phyloP scores from a whole-genome alignment of 1,140 invertebrate genomes.

The Drosophila parvula region DNA sequence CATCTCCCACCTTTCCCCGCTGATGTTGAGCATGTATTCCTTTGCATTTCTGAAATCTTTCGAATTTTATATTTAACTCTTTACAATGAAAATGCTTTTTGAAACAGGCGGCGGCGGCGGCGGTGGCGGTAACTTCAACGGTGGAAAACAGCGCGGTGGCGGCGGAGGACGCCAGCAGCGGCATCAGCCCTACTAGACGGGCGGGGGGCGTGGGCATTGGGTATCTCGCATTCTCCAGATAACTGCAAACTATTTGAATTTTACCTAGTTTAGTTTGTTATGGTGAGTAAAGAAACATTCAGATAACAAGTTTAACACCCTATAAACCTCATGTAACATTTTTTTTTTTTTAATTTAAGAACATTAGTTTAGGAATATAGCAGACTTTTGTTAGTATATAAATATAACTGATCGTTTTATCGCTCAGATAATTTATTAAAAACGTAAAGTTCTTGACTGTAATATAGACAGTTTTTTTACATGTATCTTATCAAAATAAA shows the following conservation, averaged over 20 bases:
- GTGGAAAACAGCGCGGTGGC: conserved; percentile 83
- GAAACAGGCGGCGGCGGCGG: conserved; percentile 42
- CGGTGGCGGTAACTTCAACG: conserved; percentile 78
- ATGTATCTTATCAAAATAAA: too few relatives aligned
- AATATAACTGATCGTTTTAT: too few relatives aligned
- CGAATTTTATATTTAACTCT: conserved; percentile 16
- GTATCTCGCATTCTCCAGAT: conserved; percentile 63
- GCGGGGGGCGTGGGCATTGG: conserved; percentile 33
- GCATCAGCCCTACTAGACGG: conserved; percentile 83
- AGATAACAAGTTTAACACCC: too few relatives aligned
- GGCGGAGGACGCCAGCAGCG: conserved; percentile 82
- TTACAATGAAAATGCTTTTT: conserved; percentile 10
- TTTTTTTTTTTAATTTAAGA: too few relatives aligned
- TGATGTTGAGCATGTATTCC: conserved; percentile 39
- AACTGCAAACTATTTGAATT: conserved; percentile 82
- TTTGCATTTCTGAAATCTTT: conserved; percentile 1
- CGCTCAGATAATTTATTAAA: too few relatives aligned
- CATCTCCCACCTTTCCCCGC: conserved; percentile 9
- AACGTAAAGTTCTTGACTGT: too few relatives aligned
- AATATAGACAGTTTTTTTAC: too few relatives aligned
- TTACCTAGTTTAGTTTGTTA: conserved; percentile 83
- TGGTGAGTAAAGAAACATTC: conserved; percentile 57
- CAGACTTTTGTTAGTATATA: too few relatives aligned
- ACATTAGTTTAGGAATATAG: too few relatives aligned
- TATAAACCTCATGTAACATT: too few relatives aligned